Evolutionary conservation across 1,140 invertebrate genomes (phyloP).

Genomic region (Pteromalus puparum): DNA sequence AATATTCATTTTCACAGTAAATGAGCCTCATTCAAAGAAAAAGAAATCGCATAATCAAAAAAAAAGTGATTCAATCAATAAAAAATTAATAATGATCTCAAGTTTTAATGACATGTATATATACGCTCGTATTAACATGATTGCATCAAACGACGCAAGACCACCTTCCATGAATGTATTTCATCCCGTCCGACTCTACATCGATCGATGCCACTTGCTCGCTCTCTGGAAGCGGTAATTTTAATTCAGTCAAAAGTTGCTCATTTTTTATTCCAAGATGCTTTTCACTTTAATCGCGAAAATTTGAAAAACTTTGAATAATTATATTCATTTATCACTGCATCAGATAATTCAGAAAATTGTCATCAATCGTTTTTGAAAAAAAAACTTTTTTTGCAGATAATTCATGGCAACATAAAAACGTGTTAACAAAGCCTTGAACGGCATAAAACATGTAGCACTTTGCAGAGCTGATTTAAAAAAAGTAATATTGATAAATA

Average conservation of each 20-base stretch:
- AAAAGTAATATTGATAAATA: no score
- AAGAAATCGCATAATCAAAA: not conserved
- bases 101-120: not conserved
- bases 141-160: not conserved
- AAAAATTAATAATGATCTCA: not conserved
- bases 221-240: not conserved
- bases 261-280: no score
- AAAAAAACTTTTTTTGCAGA: no score
- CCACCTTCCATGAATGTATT: slow-evolving; percentile 1
- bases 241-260: no score
- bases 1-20: no score
- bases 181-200: slow-evolving; percentile 52
- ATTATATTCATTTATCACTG: not conserved
- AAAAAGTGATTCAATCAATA: not conserved
- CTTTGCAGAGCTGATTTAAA: no score
- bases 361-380: no score
- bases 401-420: no score
- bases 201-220: slow-evolving; percentile 55
- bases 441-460: no score
- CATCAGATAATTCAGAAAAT: no score
- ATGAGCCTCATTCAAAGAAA: not conserved
- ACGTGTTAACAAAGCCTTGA: no score
- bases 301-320: not conserved
- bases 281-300: not conserved
- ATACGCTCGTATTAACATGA: not conserved